Evolutionary conservation across 2,888 invertebrate species (phyloP), one percentile per base, ranked within the genome.

Genomic region (Chloroclystis v-ata): DNA sequence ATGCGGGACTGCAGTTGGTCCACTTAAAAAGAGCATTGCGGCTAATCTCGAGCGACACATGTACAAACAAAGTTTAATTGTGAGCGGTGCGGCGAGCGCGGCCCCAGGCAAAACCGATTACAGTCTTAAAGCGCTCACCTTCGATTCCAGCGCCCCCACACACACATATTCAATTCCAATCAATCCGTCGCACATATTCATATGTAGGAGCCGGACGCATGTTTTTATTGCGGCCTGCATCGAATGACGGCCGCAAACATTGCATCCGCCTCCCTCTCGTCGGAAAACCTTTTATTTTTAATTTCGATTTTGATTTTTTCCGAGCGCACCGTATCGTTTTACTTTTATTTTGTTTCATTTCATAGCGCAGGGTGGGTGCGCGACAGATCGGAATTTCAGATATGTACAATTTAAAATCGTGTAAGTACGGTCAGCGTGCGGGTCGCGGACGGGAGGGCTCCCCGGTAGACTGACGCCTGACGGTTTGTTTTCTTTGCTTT

Each of bases 371-470:
- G 85, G 85, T 82, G 84, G 81, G 79, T 75, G 84, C 80, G 84
- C 84, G 86, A 86, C 87, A 81, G 86, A 86, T 86, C 82, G 87
- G 87, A 87, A 87, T 87, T 87, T 83, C 83, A 85, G 85, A 86
- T 86, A 87, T 87, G 87, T 87, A 86, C 87, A 87, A 87, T 87
- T 87, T 87, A 87, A 87, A 87, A 87, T 86, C 80, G 87, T 86
- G 86, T 87, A 86, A 87, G 87, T 86, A 82, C 85, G 87, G 86
- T 84, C 85, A 85, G 82, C 75, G 68, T 63, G 70, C 68, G 68
- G 65, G 66, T 49, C 59, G 67, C 64, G 69, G 65, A 62, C 60
- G 66, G 66, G 64, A 65, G 67, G 62, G 67, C 67, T 72, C 65
- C 67, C 69, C 82, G 79, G 78, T 82, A 82, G 85, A 86, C 83